phyloP scores from a whole-genome alignment of 1,140 invertebrate species.

The Phenacoccus solenopsis region DNA sequence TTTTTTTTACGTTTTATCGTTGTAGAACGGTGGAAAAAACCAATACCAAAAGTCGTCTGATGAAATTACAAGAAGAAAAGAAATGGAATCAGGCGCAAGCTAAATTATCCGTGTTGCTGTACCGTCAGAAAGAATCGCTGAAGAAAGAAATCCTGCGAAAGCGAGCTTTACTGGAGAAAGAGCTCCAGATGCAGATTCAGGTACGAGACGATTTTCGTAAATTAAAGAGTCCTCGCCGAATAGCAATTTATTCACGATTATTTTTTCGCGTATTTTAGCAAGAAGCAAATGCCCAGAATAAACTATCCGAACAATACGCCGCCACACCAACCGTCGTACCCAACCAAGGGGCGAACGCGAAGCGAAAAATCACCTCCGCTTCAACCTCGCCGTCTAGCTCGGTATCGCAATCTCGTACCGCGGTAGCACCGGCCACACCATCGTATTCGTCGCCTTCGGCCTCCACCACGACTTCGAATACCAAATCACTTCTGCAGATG shows the following conservation, averaged over 20 bases:
- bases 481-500: background rate
- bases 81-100: conserved; percentile 24
- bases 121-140: conserved; percentile 77
- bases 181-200: conserved; percentile 80
- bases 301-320: background rate
- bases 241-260: background rate
- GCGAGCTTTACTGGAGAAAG: conserved; percentile 75
- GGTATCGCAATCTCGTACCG: background rate
- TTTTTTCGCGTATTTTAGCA: background rate
- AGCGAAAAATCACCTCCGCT: background rate
- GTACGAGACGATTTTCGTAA: conserved; percentile 33
- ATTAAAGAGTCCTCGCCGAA: too few relatives aligned
- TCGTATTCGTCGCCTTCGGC: background rate
- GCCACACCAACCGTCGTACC: background rate
- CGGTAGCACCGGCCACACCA: background rate
- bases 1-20: too few relatives aligned
- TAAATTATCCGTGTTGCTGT: conserved; percentile 44
- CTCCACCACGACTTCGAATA: background rate
- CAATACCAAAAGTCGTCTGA: background rate
- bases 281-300: background rate
- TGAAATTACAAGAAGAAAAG: conserved; percentile 13
- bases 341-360: background rate
- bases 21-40: conserved; percentile 4
- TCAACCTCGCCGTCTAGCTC: background rate
- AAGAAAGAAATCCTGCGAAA: conserved; percentile 91